Evolutionary conservation across 2,888 invertebrate genomes (phyloP).

Genomic region (Sminthurinus aureus): DNA sequence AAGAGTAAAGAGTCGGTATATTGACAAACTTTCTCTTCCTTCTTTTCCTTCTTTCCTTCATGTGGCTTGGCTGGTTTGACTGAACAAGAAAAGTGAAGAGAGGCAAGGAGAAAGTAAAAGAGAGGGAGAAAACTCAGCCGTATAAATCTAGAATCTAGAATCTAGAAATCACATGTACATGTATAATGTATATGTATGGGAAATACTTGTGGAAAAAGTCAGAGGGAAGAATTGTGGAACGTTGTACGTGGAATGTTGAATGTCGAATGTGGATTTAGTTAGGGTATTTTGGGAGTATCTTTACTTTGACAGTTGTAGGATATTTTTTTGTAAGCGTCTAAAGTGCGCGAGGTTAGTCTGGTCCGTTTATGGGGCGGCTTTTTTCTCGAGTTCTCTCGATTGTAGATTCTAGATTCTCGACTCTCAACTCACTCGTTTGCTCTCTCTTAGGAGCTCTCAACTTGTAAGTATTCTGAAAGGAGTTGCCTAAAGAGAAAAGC

Average conservation of each 20-base stretch:
- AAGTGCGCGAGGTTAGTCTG: background rate
- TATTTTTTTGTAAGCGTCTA: constrained; percentile 3
- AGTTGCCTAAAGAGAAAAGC: constrained; percentile 7
- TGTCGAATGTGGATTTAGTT: constrained; percentile 15
- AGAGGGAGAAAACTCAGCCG: background rate
- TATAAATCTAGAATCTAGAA: background rate
- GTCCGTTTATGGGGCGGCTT: background rate
- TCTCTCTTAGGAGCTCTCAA: constrained; percentile 16
- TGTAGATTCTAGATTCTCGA: no score
- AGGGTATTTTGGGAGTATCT: constrained; percentile 5
- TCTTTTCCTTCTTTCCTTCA: background rate
- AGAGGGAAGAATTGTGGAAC: background rate
- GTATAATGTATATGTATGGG: background rate
- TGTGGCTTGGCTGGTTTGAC: background rate
- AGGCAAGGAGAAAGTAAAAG: background rate
- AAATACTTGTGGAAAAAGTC: background rate
- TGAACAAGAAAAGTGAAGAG: background rate
- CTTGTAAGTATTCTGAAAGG: constrained; percentile 10
- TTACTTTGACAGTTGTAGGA: constrained; percentile 11
- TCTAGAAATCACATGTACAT: background rate
- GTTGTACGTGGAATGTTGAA: background rate
- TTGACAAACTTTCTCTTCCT: background rate
- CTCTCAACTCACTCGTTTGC: background rate
- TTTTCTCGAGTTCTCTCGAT: background rate
- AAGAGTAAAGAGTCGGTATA: background rate